Evolutionary conservation across 2,888 invertebrate genomes (phyloP).

Genomic region (Selenia dentaria): DNA sequence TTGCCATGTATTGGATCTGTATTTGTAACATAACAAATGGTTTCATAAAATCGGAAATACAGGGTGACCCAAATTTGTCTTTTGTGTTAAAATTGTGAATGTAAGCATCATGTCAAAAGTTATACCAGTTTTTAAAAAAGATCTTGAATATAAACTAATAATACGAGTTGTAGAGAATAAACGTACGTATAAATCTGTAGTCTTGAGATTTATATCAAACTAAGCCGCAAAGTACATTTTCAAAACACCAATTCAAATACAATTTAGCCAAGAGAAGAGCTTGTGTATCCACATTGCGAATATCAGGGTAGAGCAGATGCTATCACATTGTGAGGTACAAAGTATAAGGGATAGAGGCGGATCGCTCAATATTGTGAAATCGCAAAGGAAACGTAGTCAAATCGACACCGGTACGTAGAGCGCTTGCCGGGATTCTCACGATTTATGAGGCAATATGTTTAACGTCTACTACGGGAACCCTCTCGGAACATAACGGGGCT

Average conservation of each 20-base stretch:
- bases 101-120: no score
- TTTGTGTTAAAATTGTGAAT: no score
- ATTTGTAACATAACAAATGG: no score
- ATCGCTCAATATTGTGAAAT: conserved; percentile 72
- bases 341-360: conserved; percentile 40
- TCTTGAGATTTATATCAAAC: not conserved
- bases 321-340: conserved; percentile 27
- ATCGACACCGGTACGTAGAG: conserved; percentile 77
- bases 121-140: no score
- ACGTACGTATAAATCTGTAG: not conserved
- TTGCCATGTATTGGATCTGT: no score
- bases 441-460: conserved; percentile 85
- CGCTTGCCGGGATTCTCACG: conserved; percentile 78
- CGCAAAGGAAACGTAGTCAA: conserved; percentile 80
- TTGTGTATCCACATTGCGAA: conserved; percentile 11
- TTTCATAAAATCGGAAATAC: no score
- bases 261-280: conserved; percentile 3
- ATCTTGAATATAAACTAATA: no score
- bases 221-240: conserved; percentile 12
- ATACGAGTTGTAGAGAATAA: no score
- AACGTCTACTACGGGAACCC: conserved; percentile 82
- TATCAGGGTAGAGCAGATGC: conserved; percentile 12
- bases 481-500: conserved; percentile 81
- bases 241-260: conserved; percentile 9
- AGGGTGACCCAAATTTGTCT: no score